A percentile compares a stretch with the other conserved stretches of the same genome.
Evolutionary conservation across 2,797 vertebrate species (phyloP).

Genomic region (Anguilla pacifica): DNA sequence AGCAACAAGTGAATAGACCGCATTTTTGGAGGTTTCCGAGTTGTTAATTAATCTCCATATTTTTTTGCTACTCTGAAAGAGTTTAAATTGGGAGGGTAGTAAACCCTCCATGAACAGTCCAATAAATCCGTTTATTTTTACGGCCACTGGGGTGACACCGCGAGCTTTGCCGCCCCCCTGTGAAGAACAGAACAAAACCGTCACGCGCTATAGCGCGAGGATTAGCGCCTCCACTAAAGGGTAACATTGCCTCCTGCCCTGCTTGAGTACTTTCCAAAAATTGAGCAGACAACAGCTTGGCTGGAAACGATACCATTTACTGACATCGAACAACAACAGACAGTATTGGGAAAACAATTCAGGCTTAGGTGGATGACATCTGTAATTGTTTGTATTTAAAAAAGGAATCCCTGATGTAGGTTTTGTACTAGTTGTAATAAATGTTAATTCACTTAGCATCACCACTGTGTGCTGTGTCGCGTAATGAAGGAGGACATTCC

Average conservation of each 20-base stretch:
- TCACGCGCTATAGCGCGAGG: background rate
- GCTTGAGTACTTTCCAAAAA: background rate
- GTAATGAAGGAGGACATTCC: background rate
- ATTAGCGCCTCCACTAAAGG: background rate
- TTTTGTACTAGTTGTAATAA: background rate
- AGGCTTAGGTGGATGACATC: background rate
- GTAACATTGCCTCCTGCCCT: background rate
- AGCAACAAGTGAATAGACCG: background rate
- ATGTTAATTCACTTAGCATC: background rate
- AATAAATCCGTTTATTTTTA: background rate
- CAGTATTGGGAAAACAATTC: background rate
- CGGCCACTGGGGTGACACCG: background rate
- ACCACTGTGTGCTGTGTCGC: background rate
- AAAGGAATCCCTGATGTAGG: background rate
- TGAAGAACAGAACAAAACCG: background rate
- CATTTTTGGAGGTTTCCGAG: background rate
- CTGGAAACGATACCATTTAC: background rate
- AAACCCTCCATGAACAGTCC: background rate
- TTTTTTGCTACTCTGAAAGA: background rate
- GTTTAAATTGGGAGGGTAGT: background rate
- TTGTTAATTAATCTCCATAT: background rate
- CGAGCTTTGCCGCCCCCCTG: slow-evolving; percentile 1
- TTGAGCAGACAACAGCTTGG: background rate
- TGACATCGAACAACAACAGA: background rate
- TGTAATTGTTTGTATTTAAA: background rate